phyloP scores from a whole-genome alignment of 2,888 invertebrate genomes.

The Netelia inedita region DNA sequence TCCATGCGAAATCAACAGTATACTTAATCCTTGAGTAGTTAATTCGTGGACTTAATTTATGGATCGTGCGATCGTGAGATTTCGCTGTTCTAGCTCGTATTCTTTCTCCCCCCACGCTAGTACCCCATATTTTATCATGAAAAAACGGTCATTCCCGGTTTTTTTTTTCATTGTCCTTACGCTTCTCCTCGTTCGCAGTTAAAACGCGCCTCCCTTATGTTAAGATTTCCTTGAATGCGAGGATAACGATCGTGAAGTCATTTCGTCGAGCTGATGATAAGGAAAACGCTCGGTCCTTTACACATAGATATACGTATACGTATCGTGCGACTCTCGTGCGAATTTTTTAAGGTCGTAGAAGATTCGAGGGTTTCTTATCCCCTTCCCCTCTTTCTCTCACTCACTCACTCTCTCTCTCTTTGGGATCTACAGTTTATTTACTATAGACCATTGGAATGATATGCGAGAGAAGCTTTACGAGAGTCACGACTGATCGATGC shows the following conservation, averaged over 20 bases:
- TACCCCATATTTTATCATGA: constrained; percentile 25
- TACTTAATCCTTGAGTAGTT: background rate
- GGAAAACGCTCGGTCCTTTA: constrained; percentile 23
- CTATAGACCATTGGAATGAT: constrained; percentile 29
- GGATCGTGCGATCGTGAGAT: background rate
- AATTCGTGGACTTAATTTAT: background rate
- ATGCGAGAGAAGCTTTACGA: constrained; percentile 36
- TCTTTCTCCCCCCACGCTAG: constrained; percentile 3
- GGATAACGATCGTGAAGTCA: constrained; percentile 58
- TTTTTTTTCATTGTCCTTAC: constrained; percentile 39
- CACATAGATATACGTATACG: constrained; percentile 6
- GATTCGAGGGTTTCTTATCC: constrained; percentile 6
- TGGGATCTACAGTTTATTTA: constrained; percentile 54
- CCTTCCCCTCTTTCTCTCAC: too few relatives aligned
- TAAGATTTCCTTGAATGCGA: constrained; percentile 3
- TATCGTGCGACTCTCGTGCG: constrained; percentile 43
- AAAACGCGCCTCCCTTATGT: constrained; percentile 29
- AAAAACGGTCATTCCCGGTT: constrained; percentile 18
- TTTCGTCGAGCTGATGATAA: constrained; percentile 55
- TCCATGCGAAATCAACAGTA: background rate
- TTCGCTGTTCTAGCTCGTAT: background rate
- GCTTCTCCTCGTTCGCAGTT: constrained; percentile 40
- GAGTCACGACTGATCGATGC: constrained; percentile 61
- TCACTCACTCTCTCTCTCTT: too few relatives aligned
- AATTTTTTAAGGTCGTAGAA: constrained; percentile 37